Base-by-base conservation (phyloP, 2,797 vertebrate genomes). In the Clarias pachynema region DNA sequence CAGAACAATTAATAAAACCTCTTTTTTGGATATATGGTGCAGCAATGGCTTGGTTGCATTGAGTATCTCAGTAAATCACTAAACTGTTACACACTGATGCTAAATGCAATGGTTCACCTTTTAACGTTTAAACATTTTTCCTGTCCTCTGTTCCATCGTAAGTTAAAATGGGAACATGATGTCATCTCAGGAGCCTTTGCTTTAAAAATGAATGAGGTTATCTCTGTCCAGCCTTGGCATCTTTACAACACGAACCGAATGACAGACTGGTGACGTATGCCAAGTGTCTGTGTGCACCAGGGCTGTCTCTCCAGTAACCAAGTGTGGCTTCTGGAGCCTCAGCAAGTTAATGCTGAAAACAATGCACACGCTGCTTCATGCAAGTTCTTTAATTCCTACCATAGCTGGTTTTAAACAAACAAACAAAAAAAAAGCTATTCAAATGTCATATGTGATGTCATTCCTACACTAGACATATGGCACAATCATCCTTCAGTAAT, bases 201-300 rank as follows among this genome's bases (percentile, higher is more conserved):
- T 26, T 84, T n/a, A 63, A 84, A 84, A 82, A 90, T 74, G 79
- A 77, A 90, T 74, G 82, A 91, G 87, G 81, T 89, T 84, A 86
- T 89, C 85, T 79, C 79, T 84, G 72, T 60, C 82, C 82, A 77
- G 37, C 62, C 73, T 70, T 63, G n/a, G 84, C 78, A 79, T 57
- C 74, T 82, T 82, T 84, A 78, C 85, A 89, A 79, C 70, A 65
- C 74, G 77, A 40, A 70, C 56, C 89, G 88, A 90, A 73, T 85
- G 87, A 84, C 79, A 87, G 40, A 87, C 87, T 90, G 44, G 37
- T 57, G 68, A 84, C 88, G 74, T 77, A 85, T 84, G 91, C 92
- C 91, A 90, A 92, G 86, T 90, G 89, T 88, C 81, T 89, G 72
- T 79, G 62, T 82, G 82, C 53, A 90, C 89, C 91, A 91, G 82